Base-by-base conservation (phyloP, 1,140 invertebrate genomes). In the Stegodyphus dumicola region DNA sequence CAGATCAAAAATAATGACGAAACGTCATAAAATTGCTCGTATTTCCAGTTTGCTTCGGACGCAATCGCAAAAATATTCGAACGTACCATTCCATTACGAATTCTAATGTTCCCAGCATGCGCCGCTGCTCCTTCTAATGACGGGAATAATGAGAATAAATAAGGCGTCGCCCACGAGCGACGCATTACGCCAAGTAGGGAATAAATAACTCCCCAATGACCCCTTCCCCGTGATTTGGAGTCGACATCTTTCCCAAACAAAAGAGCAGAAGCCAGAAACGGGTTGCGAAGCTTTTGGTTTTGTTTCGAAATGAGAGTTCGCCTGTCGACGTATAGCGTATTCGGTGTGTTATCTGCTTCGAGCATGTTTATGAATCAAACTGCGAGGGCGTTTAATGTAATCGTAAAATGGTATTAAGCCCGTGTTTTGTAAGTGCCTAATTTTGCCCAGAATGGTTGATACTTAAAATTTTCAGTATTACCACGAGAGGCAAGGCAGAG, bases 181-280 rank as follows among this genome's bases (percentile, higher is more conserved):
- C 48, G 48, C 77, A 79, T 79, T 79, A 79, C 49, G 52, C 17
- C 70, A 70, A 79, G 77, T 79, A 79, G 52, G 77, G 70, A 79
- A 79, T 79, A 79, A 79, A 79, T 79, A 70, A 79, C 70, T 79
- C 77, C 15, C 17, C 75, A 77, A 77, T 77, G 75, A 18, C 56
- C 56, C 56, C 9, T 5, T 11, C 9, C 15, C 15, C 15, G 56
- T 60, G 56, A 9, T 15, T 15, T 9, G 1, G 33, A 11, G 15
- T 60, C 56, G 56, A 15, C 56, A 11, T 15, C 56, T 60, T 15
- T 5, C 15, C 56, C 56, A 60, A 5, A 15, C 56, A 60, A 60
- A 60, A 60, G 56, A 9, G 56, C 56, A 60, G 9, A 60, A 60
- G 15, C 9, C 2, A 60, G 56, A 60, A 60, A 60, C 33, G 33